These are phyloP conservation scores for Burhinus bistriatus DNA, from an alignment of 2,113 vertebrate genomes.

Conservation along the genomic window DNA sequence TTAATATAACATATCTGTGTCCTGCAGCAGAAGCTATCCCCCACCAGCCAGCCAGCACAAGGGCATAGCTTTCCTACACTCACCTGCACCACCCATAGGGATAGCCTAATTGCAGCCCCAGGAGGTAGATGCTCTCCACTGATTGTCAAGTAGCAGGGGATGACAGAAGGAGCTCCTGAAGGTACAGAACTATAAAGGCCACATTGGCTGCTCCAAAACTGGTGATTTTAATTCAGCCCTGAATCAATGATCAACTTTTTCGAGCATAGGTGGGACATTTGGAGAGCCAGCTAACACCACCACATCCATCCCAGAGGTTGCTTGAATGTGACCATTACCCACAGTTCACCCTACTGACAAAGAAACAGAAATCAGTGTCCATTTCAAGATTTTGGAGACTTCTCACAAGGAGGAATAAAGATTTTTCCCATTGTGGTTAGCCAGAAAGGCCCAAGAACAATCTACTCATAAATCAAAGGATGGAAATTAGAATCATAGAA, in stretches of 20 bases:
- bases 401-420: neutral
- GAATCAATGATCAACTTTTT: neutral
- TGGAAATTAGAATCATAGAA: neutral
- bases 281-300: neutral
- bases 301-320: neutral
- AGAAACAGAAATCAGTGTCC: neutral
- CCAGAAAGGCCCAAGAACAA: neutral
- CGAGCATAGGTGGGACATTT: neutral
- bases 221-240: neutral
- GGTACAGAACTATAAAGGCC: neutral
- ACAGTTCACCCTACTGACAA: neutral
- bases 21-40: neutral
- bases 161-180: neutral
- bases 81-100: neutral
- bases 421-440: neutral
- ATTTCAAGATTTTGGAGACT: neutral
- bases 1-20: neutral
- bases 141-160: neutral
- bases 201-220: neutral
- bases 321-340: neutral
- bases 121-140: neutral
- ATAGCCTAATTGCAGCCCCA: neutral
- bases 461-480: neutral
- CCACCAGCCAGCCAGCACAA: neutral
- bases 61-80: neutral